Evolutionary conservation across 2,797 vertebrate genomes (phyloP).

Genomic region (Cossypha polioptera): DNA sequence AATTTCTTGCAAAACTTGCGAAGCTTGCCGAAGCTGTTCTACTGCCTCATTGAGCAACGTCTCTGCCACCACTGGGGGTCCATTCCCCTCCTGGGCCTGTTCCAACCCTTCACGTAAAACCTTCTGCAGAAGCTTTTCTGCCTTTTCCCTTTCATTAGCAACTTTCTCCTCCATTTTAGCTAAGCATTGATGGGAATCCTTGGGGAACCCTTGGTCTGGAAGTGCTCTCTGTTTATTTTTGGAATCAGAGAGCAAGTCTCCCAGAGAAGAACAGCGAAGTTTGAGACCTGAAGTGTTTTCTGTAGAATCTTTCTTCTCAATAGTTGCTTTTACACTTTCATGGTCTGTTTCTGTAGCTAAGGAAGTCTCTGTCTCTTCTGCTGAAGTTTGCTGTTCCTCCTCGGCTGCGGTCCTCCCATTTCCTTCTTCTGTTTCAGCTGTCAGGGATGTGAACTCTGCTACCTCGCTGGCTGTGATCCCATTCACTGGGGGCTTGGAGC

Average conservation of each 20-base stretch:
- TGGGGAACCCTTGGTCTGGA: not conserved
- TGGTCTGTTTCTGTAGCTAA: not conserved
- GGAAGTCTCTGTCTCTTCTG: constrained; percentile 26
- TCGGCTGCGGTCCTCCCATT: not conserved
- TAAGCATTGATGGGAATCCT: constrained; percentile 60
- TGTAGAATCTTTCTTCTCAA: not conserved
- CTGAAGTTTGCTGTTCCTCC: constrained; percentile 46
- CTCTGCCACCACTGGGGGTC: constrained; percentile 69
- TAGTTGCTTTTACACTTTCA: not conserved
- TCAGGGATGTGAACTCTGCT: not conserved
- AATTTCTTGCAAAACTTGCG: constrained; percentile 86
- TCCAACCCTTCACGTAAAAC: constrained; percentile 66
- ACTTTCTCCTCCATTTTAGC: constrained; percentile 82
- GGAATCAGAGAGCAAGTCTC: constrained; percentile 79
- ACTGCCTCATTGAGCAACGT: constrained; percentile 84
- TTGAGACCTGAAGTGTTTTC: constrained; percentile 5
- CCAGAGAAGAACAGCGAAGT: constrained; percentile 72
- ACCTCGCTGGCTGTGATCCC: constrained; percentile 28
- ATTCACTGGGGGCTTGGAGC: constrained; percentile 18
- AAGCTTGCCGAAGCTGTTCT: constrained; percentile 88
- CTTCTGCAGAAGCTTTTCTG: constrained; percentile 81
- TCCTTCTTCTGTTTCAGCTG: not conserved
- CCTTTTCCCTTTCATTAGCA: constrained; percentile 81
- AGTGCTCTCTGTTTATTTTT: not conserved
- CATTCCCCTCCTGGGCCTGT: constrained; percentile 47